Evolutionary conservation across 2,888 invertebrate genomes (phyloP), one percentile per base, ranked within the genome.

Genomic region (Octonoba sinensis): DNA sequence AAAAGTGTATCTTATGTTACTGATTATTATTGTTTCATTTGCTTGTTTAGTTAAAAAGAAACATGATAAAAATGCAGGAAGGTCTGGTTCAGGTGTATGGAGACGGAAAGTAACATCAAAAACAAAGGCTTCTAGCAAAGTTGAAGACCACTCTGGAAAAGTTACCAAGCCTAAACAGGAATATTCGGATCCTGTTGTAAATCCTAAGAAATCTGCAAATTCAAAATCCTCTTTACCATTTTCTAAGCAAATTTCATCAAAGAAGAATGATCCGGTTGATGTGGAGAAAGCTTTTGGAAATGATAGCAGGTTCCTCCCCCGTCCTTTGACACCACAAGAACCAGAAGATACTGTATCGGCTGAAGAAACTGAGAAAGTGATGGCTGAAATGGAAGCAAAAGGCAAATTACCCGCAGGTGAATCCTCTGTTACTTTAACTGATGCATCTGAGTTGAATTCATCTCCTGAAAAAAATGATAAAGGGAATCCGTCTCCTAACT

Each of bases 201-300:
- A 36, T 36, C 36, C 36, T 8, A 36, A 36, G 36, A 36, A 36
- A 36, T 36, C 36, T 36, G n/a, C n/a, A n/a, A n/a, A n/a, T n/a
- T 36, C 36, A 16, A 78, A 78, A 24, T 16, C 56, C 13, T 12
- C 59, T 6, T 15, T 82, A n/a, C 73, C 79, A 16, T 81, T 81
- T 54, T 69, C 79, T 6, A 62, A 69, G n/a, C 67, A 73, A 54
- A 73, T 81, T 36, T 47, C 74, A 3, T 69, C 79, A 20, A 73
- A 82, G 56, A 82, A 72, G 24, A 76, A 82, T 67, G 82, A 76
- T 11, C 71, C 66, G 49, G 82, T 82, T 16, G 82, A 82, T 66
- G 82, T 82, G 15, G 72, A 76, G n/a, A 72, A 71, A 27, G 82
- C 82, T 13, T 82, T 82, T 56, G 82, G 82, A 0, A 24, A 36